phyloP scores from a whole-genome alignment of 1,140 invertebrate species.

The Drosophila orosa region DNA sequence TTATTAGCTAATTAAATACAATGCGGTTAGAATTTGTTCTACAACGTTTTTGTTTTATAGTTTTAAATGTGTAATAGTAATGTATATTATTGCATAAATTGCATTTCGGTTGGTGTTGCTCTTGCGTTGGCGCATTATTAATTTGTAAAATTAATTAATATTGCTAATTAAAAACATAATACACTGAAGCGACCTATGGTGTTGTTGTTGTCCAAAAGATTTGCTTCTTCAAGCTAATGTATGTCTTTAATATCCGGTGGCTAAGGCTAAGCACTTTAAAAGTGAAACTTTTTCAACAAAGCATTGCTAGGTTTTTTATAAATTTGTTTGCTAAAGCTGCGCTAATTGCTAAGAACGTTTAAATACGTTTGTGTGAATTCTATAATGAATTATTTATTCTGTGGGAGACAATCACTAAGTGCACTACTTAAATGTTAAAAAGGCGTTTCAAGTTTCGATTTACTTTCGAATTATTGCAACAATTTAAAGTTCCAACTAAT shows the following conservation, averaged over 20 bases:
- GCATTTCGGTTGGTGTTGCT: slow-evolving; percentile 55
- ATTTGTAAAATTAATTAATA: slow-evolving; percentile 34
- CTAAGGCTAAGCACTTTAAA: slow-evolving; percentile 67
- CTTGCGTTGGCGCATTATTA: slow-evolving; percentile 32
- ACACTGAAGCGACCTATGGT: slow-evolving; percentile 28
- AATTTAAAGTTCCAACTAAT: slow-evolving; percentile 70
- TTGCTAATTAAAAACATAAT: slow-evolving; percentile 51
- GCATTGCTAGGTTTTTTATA: slow-evolving; percentile 59
- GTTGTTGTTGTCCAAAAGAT: slow-evolving; percentile 18
- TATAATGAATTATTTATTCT: slow-evolving; percentile 26
- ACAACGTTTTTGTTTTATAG: slow-evolving; percentile 46
- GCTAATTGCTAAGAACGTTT: slow-evolving; percentile 63
- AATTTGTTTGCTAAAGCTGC: slow-evolving; percentile 70
- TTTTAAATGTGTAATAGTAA: slow-evolving; percentile 44
- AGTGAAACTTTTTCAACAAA: slow-evolving; percentile 71
- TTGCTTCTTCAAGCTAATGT: slow-evolving; percentile 26
- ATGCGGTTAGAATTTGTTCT: slow-evolving; percentile 74
- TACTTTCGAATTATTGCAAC: slow-evolving; percentile 73
- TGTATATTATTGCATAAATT: slow-evolving; percentile 59
- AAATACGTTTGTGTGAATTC: slow-evolving; percentile 37
- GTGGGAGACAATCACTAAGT: slow-evolving; percentile 68
- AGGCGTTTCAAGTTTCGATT: slow-evolving; percentile 57
- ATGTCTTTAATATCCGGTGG: slow-evolving; percentile 38
- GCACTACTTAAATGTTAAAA: slow-evolving; percentile 74
- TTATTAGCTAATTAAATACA: slow-evolving; percentile 71